These are phyloP conservation scores for Nymphalis io DNA, from an alignment of 1,140 invertebrate species.

Conservation along the genomic window DNA sequence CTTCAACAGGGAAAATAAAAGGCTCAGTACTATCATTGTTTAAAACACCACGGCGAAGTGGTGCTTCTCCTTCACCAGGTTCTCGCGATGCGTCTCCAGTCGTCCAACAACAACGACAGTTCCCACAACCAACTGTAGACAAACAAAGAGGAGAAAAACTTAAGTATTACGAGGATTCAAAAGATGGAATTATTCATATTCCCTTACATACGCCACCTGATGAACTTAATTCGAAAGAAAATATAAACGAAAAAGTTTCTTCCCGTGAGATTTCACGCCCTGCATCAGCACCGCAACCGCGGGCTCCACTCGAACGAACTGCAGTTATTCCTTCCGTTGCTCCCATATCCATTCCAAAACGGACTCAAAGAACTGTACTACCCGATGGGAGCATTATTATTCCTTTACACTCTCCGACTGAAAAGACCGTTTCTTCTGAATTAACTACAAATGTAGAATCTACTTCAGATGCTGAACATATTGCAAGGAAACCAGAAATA, in stretches of 20 bases:
- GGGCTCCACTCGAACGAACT: slow-evolving; percentile 40
- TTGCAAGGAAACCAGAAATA: slow-evolving; percentile 9
- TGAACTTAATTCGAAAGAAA: slow-evolving; percentile 57
- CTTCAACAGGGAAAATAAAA: slow-evolving; percentile 80
- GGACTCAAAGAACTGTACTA: slow-evolving; percentile 63
- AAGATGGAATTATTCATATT: slow-evolving; percentile 83
- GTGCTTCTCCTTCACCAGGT: slow-evolving; percentile 56
- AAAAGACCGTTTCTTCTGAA: slow-evolving; percentile 42
- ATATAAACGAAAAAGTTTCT: slow-evolving; percentile 24
- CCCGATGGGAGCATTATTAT: slow-evolving; percentile 80
- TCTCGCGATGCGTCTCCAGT: slow-evolving; percentile 60
- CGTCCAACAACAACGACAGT: slow-evolving; percentile 49
- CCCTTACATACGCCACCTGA: slow-evolving; percentile 85
- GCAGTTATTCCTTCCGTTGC: slow-evolving; percentile 22
- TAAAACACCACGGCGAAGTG: slow-evolving; percentile 77
- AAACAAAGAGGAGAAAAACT: slow-evolving; percentile 56
- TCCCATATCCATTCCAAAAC: slow-evolving; percentile 44
- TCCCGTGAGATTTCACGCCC: slow-evolving; percentile 47
- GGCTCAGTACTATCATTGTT: slow-evolving; percentile 84
- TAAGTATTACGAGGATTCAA: slow-evolving; percentile 83
- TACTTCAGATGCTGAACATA: not conserved
- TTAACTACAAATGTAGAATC: not conserved
- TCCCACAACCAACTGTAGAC: slow-evolving; percentile 39
- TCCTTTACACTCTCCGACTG: slow-evolving; percentile 80
- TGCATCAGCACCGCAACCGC: slow-evolving; percentile 57